Evolutionary conservation across 2,797 vertebrate genomes (phyloP), one percentile per base, ranked within the genome.

Genomic region (Microcaecilia unicolor): DNA sequence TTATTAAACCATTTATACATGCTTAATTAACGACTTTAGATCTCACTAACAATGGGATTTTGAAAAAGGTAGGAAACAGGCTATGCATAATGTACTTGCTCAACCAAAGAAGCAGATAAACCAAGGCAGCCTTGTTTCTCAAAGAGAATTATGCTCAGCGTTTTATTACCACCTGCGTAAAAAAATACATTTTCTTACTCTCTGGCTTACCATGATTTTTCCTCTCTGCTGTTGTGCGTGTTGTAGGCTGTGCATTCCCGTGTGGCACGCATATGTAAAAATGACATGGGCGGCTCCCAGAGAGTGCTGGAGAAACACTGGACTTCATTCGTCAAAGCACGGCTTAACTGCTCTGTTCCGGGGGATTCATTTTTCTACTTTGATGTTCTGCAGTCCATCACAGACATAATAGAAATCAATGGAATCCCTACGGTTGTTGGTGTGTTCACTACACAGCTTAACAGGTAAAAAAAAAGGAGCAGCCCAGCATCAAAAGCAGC

Each of bases 281-380:
- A 97, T 9, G 96, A 99, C 48, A 81, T 97, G 33, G 96, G 96
- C 1, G 96, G 96, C 14, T 99, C 96, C 13, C 94, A 98, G 55
- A 83, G 95, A 25, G 95, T 98, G 36, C 72, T 99, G 43, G 95
- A 99, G 60, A 97, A 97, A 63, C 93, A 98, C 40, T 99, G 96
- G 96, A 99, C 96, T 1, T 97, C 96, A 1, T 99, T 99, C 26
- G 78, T 97, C 37, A 99, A 99, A 67, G 94, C 96, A 8, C 80
- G 95, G 13, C 86, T 99, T 22, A 98, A 98, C 72, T 99, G 96
- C 51, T 99, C 96, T 0, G 92, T 98, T 46, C 93, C 96, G 0
- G 96, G 96, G 31, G 96, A 99, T 72, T 97, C 95, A 0, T 97
- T 97, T 68, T 99, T 99, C 80, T 99, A 98, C 76, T 99, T 98